phyloP scores from a whole-genome alignment of 2,113 vertebrate genomes.

The Diadophis punctatus region DNA sequence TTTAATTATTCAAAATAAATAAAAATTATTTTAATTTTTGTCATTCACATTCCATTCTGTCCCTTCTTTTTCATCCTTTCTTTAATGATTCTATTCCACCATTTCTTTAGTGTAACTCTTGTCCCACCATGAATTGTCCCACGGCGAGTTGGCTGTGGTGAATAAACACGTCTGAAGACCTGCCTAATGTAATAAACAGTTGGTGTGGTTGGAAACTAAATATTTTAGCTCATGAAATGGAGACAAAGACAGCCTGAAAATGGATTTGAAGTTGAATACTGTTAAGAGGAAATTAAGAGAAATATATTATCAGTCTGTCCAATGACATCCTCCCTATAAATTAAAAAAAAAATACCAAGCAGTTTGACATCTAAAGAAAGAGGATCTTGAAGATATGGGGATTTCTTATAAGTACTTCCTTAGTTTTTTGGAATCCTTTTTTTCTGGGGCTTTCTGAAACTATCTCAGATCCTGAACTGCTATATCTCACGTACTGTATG shows the following conservation, averaged over 20 bases:
- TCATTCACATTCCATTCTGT: too few species aligned
- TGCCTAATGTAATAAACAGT: background rate
- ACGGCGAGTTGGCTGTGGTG: too few species aligned
- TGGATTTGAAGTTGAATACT: background rate
- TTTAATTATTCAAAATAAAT: too few species aligned
- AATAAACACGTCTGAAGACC: background rate
- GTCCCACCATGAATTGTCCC: too few species aligned
- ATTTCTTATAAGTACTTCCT: background rate
- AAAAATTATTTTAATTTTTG: too few species aligned
- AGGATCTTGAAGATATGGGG: background rate
- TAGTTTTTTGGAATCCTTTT: background rate
- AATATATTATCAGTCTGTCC: background rate
- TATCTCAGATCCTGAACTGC: background rate
- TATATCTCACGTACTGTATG: background rate
- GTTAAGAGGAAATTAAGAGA: background rate
- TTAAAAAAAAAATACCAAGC: background rate
- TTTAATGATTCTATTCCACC: too few species aligned
- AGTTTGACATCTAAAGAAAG: background rate
- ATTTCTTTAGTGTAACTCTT: too few species aligned
- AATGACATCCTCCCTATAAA: background rate
- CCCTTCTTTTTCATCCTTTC: too few species aligned
- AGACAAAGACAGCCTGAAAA: background rate
- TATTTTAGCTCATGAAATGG: background rate
- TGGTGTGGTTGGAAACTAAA: background rate
- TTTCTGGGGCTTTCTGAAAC: background rate